phyloP scores from a whole-genome alignment of 2,113 vertebrate genomes.

The Trogon surrucura region DNA sequence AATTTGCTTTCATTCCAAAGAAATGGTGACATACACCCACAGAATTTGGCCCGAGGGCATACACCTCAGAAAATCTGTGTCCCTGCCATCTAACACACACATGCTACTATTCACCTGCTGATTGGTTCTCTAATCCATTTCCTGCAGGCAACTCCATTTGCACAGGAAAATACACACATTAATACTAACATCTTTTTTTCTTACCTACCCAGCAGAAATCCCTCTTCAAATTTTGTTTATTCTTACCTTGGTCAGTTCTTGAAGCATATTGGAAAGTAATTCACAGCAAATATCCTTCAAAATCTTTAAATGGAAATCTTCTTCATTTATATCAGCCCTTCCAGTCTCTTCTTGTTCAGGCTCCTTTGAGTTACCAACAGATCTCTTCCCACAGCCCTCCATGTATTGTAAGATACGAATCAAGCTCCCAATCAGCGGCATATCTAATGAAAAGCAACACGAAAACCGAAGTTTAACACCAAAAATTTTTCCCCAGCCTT shows the following conservation, averaged over 20 bases:
- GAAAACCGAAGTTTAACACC: not conserved
- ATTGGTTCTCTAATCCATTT: not conserved
- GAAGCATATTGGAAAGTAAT: constrained; percentile 87
- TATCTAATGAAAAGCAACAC: constrained; percentile 66
- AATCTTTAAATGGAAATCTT: constrained; percentile 85
- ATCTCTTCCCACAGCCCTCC: constrained; percentile 74
- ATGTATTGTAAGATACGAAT: constrained; percentile 85
- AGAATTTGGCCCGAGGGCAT: not conserved
- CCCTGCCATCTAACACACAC: not conserved
- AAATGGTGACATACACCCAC: not conserved
- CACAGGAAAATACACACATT: not conserved
- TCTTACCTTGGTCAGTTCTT: constrained; percentile 80
- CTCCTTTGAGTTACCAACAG: constrained; percentile 33
- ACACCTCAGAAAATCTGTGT: not conserved
- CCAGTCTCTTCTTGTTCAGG: constrained; percentile 38
- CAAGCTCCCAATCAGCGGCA: constrained; percentile 84
- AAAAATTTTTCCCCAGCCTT: not conserved
- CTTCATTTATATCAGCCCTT: constrained; percentile 43
- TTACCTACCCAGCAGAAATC: not conserved
- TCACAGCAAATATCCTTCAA: constrained; percentile 88
- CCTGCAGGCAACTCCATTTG: not conserved
- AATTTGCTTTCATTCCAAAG: not conserved
- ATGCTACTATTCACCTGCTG: not conserved
- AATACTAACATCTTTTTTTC: not conserved
- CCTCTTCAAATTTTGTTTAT: not conserved